Base-by-base conservation (phyloP, 1,140 invertebrate species). In the Archegozetes longisetosus region DNA sequence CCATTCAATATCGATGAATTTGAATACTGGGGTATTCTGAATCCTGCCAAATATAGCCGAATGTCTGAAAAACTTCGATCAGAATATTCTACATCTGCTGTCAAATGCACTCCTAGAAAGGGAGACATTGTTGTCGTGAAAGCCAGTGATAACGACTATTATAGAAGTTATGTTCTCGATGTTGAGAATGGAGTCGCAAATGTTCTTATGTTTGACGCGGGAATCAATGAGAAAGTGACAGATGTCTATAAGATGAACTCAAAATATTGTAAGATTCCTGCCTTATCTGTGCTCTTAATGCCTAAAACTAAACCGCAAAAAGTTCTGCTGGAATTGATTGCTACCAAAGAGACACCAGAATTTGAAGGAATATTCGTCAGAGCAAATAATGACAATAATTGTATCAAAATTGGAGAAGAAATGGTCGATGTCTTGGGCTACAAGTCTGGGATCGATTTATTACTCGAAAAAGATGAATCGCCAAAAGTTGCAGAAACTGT, bases 211-310 rank as follows among this genome's bases (percentile, higher is more conserved):
- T 9, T 40, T 9, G 32, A 40, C 32, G 32, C 6, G 6, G 32
- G 32, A 6, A 9, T 40, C 17, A 40, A 9, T 40, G 32, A 40
- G 17, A 40, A 9, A 25, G 86, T 80, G 14, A 77, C 79, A 17
- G 82, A 82, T 66, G 76, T 84, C 20, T 93, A 94, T 72, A 80
- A 84, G 1, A 79, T 94, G 32, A 86, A 94, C 71, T 73, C 83
- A 2, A 81, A 83, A 69, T 84, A 84, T 0, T 92, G 92, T 1
- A 88, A 86, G 82, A 83, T 97, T 60, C 83, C 79, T 9, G 83
- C 83, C 1, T 73, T 84, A 29, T 79, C 81, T 1, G 71, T 77
- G 28, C 71, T 95, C 6, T 17, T 40, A 6, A 17, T 40, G 6
- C 32, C 32, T 40, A 17, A 40, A 6, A 40, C 6, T 40, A 17